A percentile compares a stretch with the other conserved stretches of the same genome.
These are phyloP conservation scores for Chromis chromis DNA, from an alignment of 2,797 vertebrate genomes.

Conservation along the genomic window DNA sequence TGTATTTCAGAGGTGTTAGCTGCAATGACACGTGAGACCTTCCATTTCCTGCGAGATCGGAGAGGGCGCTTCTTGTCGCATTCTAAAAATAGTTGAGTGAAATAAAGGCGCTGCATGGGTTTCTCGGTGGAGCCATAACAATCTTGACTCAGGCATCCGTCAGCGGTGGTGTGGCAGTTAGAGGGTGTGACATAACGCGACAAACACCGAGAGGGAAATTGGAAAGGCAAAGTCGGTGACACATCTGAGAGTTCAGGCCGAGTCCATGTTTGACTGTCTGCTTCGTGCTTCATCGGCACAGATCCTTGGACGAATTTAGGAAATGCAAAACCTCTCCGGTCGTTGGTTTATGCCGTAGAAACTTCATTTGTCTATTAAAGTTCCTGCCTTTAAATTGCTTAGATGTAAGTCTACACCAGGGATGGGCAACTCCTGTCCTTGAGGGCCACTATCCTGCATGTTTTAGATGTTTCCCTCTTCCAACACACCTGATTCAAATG, in stretches of 20 bases:
- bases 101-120: slow-evolving; percentile 14
- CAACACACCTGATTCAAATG: too few relatives aligned
- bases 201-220: slow-evolving; percentile 38
- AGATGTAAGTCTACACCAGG: too few relatives aligned
- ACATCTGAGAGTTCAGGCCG: slow-evolving; percentile 38
- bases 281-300: not conserved
- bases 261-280: not conserved
- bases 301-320: not conserved
- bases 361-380: too few relatives aligned
- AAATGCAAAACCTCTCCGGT: not conserved
- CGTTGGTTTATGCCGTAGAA: too few relatives aligned
- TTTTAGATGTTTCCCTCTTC: too few relatives aligned
- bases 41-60: slow-evolving; percentile 56
- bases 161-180: not conserved
- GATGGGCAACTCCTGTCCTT: too few relatives aligned
- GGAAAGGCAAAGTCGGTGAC: slow-evolving; percentile 22
- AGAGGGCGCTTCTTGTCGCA: not conserved
- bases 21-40: slow-evolving; percentile 20
- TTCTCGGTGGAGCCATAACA: not conserved
- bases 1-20: slow-evolving; percentile 20
- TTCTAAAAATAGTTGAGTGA: slow-evolving; percentile 59
- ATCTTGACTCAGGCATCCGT: slow-evolving; percentile 35
- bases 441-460: too few relatives aligned
- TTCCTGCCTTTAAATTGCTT: too few relatives aligned
- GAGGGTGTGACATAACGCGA: slow-evolving; percentile 32